Evolutionary conservation across 2,888 invertebrate genomes (phyloP).

Genomic region (Bombylius major): DNA sequence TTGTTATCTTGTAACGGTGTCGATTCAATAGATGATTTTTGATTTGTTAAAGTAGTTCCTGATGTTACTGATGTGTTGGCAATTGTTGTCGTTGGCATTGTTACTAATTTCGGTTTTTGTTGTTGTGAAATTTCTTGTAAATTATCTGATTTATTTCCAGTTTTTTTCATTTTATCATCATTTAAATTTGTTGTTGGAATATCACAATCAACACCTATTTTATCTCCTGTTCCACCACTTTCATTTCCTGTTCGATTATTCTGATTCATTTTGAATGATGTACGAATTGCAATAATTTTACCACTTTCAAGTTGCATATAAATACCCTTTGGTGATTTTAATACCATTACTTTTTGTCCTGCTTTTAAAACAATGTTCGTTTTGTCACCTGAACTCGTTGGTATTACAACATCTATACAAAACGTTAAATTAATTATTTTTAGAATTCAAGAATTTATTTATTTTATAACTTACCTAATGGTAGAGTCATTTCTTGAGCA

Average conservation of each 20-base stretch:
- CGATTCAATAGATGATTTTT: neutral
- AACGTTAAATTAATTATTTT: neutral
- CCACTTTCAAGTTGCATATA: slow-evolving; percentile 92
- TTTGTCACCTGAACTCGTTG: slow-evolving; percentile 80
- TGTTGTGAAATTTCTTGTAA: neutral
- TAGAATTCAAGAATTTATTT: slow-evolving; percentile 2
- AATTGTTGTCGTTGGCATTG: neutral
- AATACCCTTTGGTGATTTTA: slow-evolving; percentile 90
- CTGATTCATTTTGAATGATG: slow-evolving; percentile 28
- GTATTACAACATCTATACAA: slow-evolving; percentile 73
- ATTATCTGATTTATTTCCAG: neutral
- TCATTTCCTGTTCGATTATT: slow-evolving; percentile 15
- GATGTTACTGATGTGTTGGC: neutral
- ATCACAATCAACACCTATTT: neutral
- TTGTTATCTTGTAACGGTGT: neutral
- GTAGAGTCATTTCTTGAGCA: slow-evolving; percentile 87
- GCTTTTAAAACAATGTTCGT: slow-evolving; percentile 84
- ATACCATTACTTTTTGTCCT: slow-evolving; percentile 86
- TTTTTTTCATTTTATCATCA: neutral
- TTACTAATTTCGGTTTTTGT: neutral
- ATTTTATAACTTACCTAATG: slow-evolving; percentile 47
- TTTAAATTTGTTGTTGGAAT: neutral
- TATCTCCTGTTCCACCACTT: neutral
- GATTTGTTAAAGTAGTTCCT: no score
- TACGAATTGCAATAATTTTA: slow-evolving; percentile 80